phyloP scores from a whole-genome alignment of 2,113 vertebrate genomes.

The Prietella phreatophila region DNA sequence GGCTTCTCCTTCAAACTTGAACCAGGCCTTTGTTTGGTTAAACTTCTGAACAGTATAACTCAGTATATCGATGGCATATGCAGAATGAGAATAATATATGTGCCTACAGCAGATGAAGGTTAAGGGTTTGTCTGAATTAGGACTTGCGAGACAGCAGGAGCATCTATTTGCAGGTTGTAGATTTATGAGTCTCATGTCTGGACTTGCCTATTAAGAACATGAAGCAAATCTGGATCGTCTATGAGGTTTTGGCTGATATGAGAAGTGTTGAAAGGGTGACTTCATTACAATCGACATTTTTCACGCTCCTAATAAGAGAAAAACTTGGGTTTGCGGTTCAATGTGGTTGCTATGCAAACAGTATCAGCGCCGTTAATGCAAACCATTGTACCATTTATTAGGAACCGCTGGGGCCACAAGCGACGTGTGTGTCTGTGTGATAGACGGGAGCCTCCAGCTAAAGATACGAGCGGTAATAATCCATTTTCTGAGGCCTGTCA shows the following conservation, averaged over 20 bases:
- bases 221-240: conserved; percentile 23
- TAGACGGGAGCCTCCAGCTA: conserved; percentile 59
- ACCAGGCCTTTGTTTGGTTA: conserved; percentile 38
- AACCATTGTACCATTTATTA: not conserved
- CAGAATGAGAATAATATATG: not conserved
- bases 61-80: not conserved
- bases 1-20: conserved; percentile 61
- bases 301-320: not conserved
- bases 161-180: conserved; percentile 38
- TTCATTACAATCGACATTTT: conserved; percentile 27
- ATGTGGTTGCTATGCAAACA: not conserved
- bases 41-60: conserved; percentile 16
- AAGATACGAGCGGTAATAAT: conserved; percentile 67
- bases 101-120: conserved; percentile 5
- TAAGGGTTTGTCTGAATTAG: conserved; percentile 16
- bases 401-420: not conserved
- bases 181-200: conserved; percentile 45
- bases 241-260: conserved; percentile 8
- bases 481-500: conserved; percentile 63
- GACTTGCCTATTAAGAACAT: conserved; percentile 31
- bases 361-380: not conserved
- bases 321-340: not conserved
- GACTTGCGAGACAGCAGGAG: conserved; percentile 17
- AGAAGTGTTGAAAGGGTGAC: not conserved
- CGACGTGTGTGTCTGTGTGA: conserved; percentile 48